Evolutionary conservation across 1,140 invertebrate species (phyloP), one percentile per base, ranked within the genome.

Genomic region (Drosophila nebulosa): DNA sequence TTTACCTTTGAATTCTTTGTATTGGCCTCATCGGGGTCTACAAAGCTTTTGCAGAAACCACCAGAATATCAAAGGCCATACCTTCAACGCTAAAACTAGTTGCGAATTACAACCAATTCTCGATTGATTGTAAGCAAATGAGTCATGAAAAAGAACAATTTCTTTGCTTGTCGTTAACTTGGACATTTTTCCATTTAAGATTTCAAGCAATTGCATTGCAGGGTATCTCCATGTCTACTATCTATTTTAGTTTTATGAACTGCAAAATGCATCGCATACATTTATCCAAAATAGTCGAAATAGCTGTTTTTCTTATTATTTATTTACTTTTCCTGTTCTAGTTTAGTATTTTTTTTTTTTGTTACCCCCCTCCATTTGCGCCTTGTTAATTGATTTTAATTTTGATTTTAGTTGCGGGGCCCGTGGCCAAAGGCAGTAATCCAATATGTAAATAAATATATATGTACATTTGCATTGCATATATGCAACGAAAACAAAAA

Each of bases 361-460:
- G n/a, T n/a, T n/a, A n/a, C n/a, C n/a, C n/a, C n/a, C n/a, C n/a
- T n/a, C n/a, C n/a, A n/a, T n/a, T n/a, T 52, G 16, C 16, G 7
- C 18, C 39, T 21, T n/a, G 39, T 46, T 46, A 46, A 46, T 46
- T 46, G 39, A 18, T 46, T 46, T 46, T 46, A 46, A 52, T 60
- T 69, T 58, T 52, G 16, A 73, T 65, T 59, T 65, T 50, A 62
- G 70, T 62, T 70, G 61, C 60, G 53, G 32, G 46, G 16, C 57
- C 53, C n/a, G 64, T 73, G 61, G 69, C 61, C 61, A 36, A 64
- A 65, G 64, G 61, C 64, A 69, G 69, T 69, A 74, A 74, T 63
- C 65, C 21, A 62, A 69, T 74, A 58, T 58, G 65, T 73, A 79
- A 74, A 79, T 70, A 75, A 78, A 73, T 67, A 46, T 10, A 59